These are phyloP conservation scores for Zoanthus sansibaricus DNA, from an alignment of 92 coral and sea anemone species.

Conservation along the genomic window DNA sequence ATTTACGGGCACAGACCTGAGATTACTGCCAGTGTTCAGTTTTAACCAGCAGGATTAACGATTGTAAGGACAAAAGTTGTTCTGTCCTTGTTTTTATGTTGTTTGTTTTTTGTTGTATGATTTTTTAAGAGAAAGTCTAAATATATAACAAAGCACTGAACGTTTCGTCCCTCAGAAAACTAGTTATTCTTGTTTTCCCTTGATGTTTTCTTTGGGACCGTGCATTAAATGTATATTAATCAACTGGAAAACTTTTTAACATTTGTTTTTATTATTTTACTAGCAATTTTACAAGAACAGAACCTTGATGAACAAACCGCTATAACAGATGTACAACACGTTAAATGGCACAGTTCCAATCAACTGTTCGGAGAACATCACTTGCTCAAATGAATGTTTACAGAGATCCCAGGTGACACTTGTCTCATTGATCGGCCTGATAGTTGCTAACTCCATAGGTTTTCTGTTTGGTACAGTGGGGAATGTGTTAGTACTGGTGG, in stretches of 20 bases:
- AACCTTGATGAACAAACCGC: background rate
- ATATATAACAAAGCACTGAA: no score
- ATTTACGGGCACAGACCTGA: no score
- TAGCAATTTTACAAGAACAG: background rate
- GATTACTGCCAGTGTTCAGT: no score
- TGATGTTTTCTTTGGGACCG: no score
- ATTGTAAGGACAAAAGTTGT: no score
- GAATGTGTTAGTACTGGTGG: slow-evolving; percentile 54
- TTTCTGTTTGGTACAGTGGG: slow-evolving; percentile 62
- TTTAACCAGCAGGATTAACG: no score
- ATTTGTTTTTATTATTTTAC: background rate
- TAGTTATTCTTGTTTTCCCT: no score
- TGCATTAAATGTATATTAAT: no score
- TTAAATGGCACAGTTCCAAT: background rate
- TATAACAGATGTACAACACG: background rate
- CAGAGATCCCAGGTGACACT: slow-evolving; percentile 23
- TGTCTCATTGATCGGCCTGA: slow-evolving; percentile 18
- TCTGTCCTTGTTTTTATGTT: no score
- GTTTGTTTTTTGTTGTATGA: no score
- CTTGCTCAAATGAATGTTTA: background rate
- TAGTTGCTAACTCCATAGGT: slow-evolving; percentile 36
- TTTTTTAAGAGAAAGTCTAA: no score
- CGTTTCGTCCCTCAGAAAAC: no score
- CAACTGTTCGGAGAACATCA: slow-evolving; percentile 12
- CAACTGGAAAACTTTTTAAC: background rate